Evolutionary conservation across 2,888 invertebrate species (phyloP), one percentile per base, ranked within the genome.

Genomic region (Chymomyza fuscimana): DNA sequence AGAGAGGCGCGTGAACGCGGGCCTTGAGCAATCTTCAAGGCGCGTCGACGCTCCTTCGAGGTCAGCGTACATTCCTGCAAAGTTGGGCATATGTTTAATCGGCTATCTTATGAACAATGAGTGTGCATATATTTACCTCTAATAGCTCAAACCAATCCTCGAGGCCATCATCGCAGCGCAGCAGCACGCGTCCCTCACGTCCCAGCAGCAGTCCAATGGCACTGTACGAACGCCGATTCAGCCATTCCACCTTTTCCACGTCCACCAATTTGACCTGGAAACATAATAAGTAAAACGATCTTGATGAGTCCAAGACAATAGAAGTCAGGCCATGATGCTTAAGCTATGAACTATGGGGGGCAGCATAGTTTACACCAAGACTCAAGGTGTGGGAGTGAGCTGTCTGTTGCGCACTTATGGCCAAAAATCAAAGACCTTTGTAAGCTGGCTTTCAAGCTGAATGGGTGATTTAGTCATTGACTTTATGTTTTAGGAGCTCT

Each of bases 111-210:
- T 22, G 22, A n/a, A 50, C 58, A 58, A 58, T 22, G 0, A 19
- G 7, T 32, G 5, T 51, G 54, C 46, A 61, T 63, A 63, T 62
- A 88, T 89, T 89, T 83, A 93, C 93, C 92, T 94, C 94, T 63
- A 94, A 90, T 73, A 94, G 91, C 89, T 94, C 94, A 88, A 94
- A 94, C 94, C 94, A 94, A 89, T 94, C 94, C 89, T 94, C 94
- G 58, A 94, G 91, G 63, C 94, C 94, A 74, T 94, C 93, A 63
- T 92, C 92, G 69, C 90, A 91, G 66, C 91, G 91, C 75, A 92
- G 80, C 50, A 92, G 84, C 63, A 92, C 91, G 29, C 91, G 90
- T 72, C 93, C 92, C 77, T 93, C 93, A 72, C 93, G 91, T 32
- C 93, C 92, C 78, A 94, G 89, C 58, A 93, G 92, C 69, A 94